phyloP scores from a whole-genome alignment of 2,888 invertebrate species.

The Sycophila texana region DNA sequence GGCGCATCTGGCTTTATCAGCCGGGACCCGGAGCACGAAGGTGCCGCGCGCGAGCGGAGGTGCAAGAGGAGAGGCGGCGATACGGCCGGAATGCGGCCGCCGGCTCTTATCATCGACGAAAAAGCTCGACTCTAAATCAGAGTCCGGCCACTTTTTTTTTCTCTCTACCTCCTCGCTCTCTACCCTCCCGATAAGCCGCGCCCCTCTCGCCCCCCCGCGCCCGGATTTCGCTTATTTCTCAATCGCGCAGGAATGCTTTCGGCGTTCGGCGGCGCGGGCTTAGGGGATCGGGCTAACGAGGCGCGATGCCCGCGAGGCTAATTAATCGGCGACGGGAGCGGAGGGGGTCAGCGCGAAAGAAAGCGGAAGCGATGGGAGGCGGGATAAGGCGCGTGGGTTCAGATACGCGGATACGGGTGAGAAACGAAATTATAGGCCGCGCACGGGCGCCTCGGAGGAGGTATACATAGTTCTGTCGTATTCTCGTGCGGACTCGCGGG shows the following conservation, averaged over 20 bases:
- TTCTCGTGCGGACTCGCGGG: neutral
- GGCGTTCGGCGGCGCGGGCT: slow-evolving; percentile 18
- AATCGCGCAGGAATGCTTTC: slow-evolving; percentile 45
- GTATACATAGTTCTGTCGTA: neutral
- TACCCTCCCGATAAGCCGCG: neutral
- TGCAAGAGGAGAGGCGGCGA: slow-evolving; percentile 62
- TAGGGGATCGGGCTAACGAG: slow-evolving; percentile 62
- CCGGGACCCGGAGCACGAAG: neutral
- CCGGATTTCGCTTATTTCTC: slow-evolving; percentile 54
- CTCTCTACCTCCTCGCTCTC: neutral
- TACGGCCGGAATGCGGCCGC: slow-evolving; percentile 69
- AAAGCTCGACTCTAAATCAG: slow-evolving; percentile 65
- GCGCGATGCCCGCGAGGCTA: slow-evolving; percentile 67
- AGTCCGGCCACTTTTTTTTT: neutral
- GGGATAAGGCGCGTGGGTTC: neutral
- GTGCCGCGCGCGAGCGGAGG: slow-evolving; percentile 38
- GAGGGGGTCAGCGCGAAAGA: slow-evolving; percentile 52
- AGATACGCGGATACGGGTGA: slow-evolving; percentile 23
- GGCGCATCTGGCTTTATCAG: neutral
- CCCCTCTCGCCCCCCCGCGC: neutral
- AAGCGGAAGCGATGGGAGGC: slow-evolving; percentile 41
- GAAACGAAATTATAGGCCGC: slow-evolving; percentile 34
- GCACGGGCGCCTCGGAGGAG: neutral
- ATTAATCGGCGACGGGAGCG: slow-evolving; percentile 65
- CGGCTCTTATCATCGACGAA: slow-evolving; percentile 68